Conservation (phyloP, 1,140 invertebrate genomes). For the Drosophila parvula region DNA sequence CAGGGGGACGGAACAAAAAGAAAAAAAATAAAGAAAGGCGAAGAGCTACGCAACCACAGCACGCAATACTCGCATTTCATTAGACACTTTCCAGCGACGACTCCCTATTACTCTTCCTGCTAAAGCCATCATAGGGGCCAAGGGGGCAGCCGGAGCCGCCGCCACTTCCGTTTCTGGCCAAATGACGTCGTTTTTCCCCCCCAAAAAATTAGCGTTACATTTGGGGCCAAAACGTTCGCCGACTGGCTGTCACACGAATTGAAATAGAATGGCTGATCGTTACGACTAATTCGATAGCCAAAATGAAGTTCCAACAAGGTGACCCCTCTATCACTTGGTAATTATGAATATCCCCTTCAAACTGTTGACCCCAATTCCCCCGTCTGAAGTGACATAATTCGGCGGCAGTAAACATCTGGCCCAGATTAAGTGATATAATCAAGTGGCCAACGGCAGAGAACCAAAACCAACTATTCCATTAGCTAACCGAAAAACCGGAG, state of each 20-base stretch:
- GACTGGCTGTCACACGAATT: slow-evolving; percentile 18
- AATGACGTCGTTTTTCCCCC: slow-evolving; percentile 43
- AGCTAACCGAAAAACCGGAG: slow-evolving; percentile 17
- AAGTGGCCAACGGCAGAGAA: slow-evolving; percentile 19
- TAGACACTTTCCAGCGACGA: slow-evolving; percentile 81
- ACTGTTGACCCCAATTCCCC: neutral
- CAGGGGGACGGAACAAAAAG: slow-evolving; percentile 1
- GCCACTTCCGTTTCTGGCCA: slow-evolving; percentile 25
- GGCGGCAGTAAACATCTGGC: slow-evolving; percentile 18
- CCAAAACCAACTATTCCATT: slow-evolving; percentile 40
- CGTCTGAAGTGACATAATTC: slow-evolving; percentile 17
- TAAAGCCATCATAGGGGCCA: neutral
- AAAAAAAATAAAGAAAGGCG: slow-evolving; percentile 27
- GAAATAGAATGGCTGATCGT: slow-evolving; percentile 14
- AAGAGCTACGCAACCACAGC: slow-evolving; percentile 79
- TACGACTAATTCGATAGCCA: neutral
- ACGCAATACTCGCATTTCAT: slow-evolving; percentile 82
- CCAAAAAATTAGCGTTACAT: slow-evolving; percentile 52
- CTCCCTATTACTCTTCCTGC: slow-evolving; percentile 76
- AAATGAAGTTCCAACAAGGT: slow-evolving; percentile 17
- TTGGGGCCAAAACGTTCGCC: slow-evolving; percentile 3
- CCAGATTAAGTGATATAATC: slow-evolving; percentile 47
- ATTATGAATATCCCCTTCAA: slow-evolving; percentile 6
- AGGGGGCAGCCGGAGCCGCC: neutral
- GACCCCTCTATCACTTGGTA: slow-evolving; percentile 6